A percentile compares a stretch with the other conserved stretches of the same genome.
phyloP scores from a whole-genome alignment of 1,140 invertebrate genomes.

The Drosophila bipectinata region DNA sequence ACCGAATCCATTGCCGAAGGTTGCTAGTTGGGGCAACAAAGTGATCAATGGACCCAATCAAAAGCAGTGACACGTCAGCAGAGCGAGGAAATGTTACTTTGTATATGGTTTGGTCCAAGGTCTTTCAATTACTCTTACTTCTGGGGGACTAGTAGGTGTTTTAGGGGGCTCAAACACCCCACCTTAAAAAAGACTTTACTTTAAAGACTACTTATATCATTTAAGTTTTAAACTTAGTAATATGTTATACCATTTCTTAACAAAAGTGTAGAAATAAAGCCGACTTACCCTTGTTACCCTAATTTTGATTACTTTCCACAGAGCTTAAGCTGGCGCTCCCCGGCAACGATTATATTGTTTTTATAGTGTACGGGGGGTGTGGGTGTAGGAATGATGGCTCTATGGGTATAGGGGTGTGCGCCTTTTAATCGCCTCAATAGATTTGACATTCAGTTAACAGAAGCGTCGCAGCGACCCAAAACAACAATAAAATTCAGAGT shows the following conservation, averaged over 20 bases:
- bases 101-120: background rate
- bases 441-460: constrained; percentile 80
- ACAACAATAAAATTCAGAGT: constrained; percentile 23
- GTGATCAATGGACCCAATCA: constrained; percentile 62
- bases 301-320: constrained; percentile 63
- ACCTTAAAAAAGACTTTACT: too few species aligned
- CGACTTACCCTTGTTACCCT: background rate
- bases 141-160: background rate
- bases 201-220: too few species aligned
- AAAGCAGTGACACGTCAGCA: constrained; percentile 51
- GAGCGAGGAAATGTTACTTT: constrained; percentile 7
- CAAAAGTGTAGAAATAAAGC: too few species aligned
- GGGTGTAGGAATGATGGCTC: too few species aligned
- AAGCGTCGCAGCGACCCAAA: constrained; percentile 19
- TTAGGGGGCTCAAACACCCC: background rate
- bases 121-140: background rate
- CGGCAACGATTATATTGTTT: background rate
- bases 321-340: constrained; percentile 53
- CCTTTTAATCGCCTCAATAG: constrained; percentile 70
- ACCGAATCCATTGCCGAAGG: constrained; percentile 27
- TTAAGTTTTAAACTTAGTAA: too few species aligned
- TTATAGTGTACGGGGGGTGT: background rate
- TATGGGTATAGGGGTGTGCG: constrained; percentile 7
- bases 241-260: too few species aligned
- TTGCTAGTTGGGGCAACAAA: constrained; percentile 50